Conservation (phyloP, 2,888 invertebrate genomes). For the Synergus umbraculus region DNA sequence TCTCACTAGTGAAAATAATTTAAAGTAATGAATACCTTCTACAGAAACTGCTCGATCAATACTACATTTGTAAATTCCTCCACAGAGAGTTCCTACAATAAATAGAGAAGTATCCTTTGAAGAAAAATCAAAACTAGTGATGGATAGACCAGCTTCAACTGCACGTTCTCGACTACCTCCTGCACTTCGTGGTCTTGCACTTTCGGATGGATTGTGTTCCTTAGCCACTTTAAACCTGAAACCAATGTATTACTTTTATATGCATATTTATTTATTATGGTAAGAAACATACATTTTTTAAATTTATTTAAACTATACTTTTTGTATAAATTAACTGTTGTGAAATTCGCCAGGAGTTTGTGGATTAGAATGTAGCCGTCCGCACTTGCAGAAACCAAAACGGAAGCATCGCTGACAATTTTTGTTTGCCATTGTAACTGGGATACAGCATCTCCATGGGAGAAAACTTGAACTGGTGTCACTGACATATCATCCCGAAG, state of each 20-base stretch:
- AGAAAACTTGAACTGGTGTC: slow-evolving; percentile 65
- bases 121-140: slow-evolving; percentile 73
- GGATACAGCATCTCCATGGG: slow-evolving; percentile 70
- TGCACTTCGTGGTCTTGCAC: slow-evolving; percentile 70
- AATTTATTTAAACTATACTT: slow-evolving; percentile 57
- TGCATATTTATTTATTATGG: slow-evolving; percentile 2
- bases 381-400: slow-evolving; percentile 68
- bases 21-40: slow-evolving; percentile 58
- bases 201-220: slow-evolving; percentile 74
- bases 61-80: slow-evolving; percentile 73
- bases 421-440: slow-evolving; percentile 69
- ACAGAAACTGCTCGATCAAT: slow-evolving; percentile 65
- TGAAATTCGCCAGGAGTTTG: slow-evolving; percentile 68
- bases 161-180: slow-evolving; percentile 71
- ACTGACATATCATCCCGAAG: slow-evolving; percentile 66
- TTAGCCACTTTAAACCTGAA: slow-evolving; percentile 71
- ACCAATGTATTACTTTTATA: neutral
- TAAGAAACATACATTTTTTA: slow-evolving; percentile 8
- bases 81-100: slow-evolving; percentile 73
- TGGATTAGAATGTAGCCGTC: slow-evolving; percentile 72
- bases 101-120: slow-evolving; percentile 65
- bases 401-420: slow-evolving; percentile 65
- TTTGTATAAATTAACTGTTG: slow-evolving; percentile 62
- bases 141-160: slow-evolving; percentile 69
- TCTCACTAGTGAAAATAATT: neutral